Evolutionary conservation across 2,113 vertebrate species (phyloP).

Genomic region (Dromiciops gliroides): DNA sequence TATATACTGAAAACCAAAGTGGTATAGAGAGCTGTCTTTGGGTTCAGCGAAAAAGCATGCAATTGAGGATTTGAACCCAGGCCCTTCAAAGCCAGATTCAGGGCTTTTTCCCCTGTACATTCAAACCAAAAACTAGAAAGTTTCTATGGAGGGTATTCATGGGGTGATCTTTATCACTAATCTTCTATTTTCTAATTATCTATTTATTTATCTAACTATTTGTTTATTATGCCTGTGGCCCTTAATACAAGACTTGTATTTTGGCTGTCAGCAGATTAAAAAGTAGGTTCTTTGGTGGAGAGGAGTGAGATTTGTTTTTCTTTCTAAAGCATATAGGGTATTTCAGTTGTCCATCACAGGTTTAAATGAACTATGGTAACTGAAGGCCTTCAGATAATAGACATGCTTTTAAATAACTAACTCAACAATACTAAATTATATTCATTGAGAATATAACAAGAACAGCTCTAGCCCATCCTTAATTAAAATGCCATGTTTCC

Average conservation of each 20-base stretch:
- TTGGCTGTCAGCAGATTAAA: not conserved
- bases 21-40: not conserved
- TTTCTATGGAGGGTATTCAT: not conserved
- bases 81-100: not conserved
- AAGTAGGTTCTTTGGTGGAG: not conserved
- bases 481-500: not conserved
- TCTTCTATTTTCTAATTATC: not conserved
- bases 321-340: not conserved
- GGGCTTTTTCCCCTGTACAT: constrained; percentile 4
- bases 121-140: not conserved
- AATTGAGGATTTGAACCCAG: not conserved
- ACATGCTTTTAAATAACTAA: not conserved
- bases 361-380: not conserved
- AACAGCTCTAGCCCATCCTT: not conserved
- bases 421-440: not conserved
- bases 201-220: not conserved
- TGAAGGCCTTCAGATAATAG: constrained; percentile 4
- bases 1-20: not conserved
- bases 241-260: not conserved
- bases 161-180: not conserved
- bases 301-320: not conserved
- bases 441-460: not conserved
- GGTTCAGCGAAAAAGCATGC: not conserved
- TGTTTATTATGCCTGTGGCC: not conserved
- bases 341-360: not conserved